Base-by-base conservation (phyloP, 2,888 invertebrate species). In the Eudasyphora cyanicolor region DNA sequence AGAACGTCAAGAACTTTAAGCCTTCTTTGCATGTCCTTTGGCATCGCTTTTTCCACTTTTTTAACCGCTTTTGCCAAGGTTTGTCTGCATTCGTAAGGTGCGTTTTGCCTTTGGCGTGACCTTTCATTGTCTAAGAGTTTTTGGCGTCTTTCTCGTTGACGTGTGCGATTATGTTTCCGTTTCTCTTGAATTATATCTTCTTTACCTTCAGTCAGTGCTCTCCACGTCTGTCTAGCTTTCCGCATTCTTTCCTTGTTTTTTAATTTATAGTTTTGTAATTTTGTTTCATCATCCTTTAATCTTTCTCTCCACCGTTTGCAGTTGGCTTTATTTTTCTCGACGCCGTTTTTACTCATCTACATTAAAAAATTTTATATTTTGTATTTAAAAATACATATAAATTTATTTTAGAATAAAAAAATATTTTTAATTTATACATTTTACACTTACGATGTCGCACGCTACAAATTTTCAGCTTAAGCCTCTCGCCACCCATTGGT, bases 221-320 rank as follows among this genome's bases (percentile, higher is more conserved):
- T 54, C 54, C 17, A 54, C 19, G 19, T 24, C 24, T 57, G 8
- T 24, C 57, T 35, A 10, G 10, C 57, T 7, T 29, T 2, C 24
- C 10, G 19, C 24, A 21, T 57, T 21, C 19, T 57, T 57, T 57
- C 19, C 24, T 21, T 19, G 12, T n/a, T n/a, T n/a, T n/a, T n/a
- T n/a, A n/a, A n/a, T n/a, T n/a, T n/a, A n/a, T n/a, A n/a, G n/a
- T n/a, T 57, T 57, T 57, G 57, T 57, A 57, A 24, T 57, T 57
- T 57, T 57, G 57, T 57, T 57, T 57, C 57, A 57, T 57, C 24
- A 1, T 57, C 57, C 57, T 57, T 57, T 57, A 57, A 57, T 8
- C 24, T 57, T 4, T 57, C 24, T 57, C 57, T 57, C 57, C 57
- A 57, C 24, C 24, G 57, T 57, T 57, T 57, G 57, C 57, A 57